These are phyloP conservation scores for Menura novaehollandiae DNA, from an alignment of 2,113 vertebrate genomes.

Conservation along the genomic window DNA sequence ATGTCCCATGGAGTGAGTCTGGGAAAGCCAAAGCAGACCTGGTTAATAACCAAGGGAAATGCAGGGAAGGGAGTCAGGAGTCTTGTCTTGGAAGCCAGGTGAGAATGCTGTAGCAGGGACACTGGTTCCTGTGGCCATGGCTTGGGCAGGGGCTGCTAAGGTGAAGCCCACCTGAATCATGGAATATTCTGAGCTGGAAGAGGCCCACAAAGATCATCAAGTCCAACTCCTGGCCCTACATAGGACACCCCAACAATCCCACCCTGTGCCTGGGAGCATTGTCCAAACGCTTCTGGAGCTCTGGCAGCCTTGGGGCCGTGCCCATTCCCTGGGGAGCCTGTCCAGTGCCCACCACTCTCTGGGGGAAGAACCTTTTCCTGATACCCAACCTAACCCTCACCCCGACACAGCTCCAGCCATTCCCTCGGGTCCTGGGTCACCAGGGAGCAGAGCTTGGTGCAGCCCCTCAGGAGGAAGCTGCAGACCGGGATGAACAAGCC, in stretches of 20 bases:
- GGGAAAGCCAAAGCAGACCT: background rate
- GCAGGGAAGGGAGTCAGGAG: background rate
- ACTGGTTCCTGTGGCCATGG: background rate
- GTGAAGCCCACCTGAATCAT: background rate
- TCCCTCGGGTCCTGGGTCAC: background rate
- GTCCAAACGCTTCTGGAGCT: background rate
- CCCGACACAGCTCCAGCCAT: background rate
- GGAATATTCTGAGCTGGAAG: background rate
- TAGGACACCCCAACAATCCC: background rate
- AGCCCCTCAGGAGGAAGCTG: background rate
- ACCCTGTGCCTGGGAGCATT: too few relatives aligned
- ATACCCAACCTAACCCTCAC: background rate
- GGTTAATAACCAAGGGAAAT: fast-evolving
- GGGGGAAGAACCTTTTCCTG: background rate
- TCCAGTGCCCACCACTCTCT: background rate
- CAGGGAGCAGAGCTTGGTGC: background rate
- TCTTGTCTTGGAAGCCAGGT: background rate
- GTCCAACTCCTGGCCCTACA: background rate
- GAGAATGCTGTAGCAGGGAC: background rate
- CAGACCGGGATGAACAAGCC: background rate
- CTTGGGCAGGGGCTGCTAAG: background rate
- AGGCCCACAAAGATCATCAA: background rate
- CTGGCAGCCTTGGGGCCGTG: background rate
- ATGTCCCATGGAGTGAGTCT: background rate
- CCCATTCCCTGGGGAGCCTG: background rate